Conservation (phyloP, 2,888 invertebrate genomes). For the Steinernema scapterisci region DNA sequence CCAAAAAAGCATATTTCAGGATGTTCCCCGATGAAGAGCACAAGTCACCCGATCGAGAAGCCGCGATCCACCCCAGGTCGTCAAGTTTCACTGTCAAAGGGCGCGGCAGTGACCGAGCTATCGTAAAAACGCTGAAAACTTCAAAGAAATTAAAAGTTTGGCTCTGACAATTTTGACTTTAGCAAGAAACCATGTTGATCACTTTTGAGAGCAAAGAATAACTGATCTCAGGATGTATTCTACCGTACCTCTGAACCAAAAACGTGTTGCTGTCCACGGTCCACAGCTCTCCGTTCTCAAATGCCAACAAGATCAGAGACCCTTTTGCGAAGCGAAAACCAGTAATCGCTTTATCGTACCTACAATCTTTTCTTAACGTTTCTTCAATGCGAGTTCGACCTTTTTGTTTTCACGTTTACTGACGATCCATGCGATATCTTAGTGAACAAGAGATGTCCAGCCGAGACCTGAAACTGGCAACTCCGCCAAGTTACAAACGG, state of each 20-base stretch:
- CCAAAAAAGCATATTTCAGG: too few species aligned
- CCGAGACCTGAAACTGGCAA: neutral
- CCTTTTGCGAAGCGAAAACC: neutral
- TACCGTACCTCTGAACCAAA: too few species aligned
- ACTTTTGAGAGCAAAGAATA: too few species aligned
- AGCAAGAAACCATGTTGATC: too few species aligned
- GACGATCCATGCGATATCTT: too few species aligned
- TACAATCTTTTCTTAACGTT: neutral
- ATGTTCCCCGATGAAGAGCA: neutral
- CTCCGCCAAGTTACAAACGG: too few species aligned
- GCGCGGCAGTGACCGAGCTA: neutral
- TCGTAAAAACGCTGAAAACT: neutral
- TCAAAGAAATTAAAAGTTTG: too few species aligned
- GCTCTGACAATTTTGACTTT: too few species aligned
- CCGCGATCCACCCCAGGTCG: neutral
- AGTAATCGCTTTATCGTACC: neutral
- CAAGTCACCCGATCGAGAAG: neutral
- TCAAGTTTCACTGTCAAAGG: neutral
- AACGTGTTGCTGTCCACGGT: too few species aligned
- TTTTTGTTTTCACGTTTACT: too few species aligned
- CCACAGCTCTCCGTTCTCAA: neutral
- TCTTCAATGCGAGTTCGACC: too few species aligned
- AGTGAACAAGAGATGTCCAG: neutral
- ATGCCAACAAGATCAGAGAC: neutral
- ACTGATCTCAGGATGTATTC: too few species aligned